These are phyloP conservation scores for Cnemophilus loriae DNA, from an alignment of 2,113 vertebrate species.

Conservation along the genomic window DNA sequence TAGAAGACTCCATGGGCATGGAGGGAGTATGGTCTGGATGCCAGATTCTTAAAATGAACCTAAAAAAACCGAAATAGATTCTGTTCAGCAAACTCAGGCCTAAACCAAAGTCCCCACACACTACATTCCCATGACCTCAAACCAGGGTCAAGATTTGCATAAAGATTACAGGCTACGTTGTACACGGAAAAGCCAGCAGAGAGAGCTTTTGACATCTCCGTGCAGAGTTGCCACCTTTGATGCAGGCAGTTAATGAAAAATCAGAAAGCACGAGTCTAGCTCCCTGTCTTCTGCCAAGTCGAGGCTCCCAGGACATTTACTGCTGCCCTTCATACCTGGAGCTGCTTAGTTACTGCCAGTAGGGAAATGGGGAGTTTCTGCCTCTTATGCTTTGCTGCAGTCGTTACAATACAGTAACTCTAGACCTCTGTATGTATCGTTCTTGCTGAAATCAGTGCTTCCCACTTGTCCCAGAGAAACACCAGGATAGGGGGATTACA, in stretches of 20 bases:
- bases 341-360: background rate
- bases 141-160: background rate
- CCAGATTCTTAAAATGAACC: constrained; percentile 92
- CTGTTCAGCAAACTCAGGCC: background rate
- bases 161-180: background rate
- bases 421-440: background rate
- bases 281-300: background rate
- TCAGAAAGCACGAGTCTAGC: background rate
- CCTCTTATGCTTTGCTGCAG: background rate
- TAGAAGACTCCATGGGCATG: constrained; percentile 93
- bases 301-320: background rate
- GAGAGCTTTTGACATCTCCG: background rate
- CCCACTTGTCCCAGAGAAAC: background rate
- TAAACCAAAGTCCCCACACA: background rate
- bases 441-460: background rate
- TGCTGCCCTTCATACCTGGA: background rate
- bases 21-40: constrained; percentile 85
- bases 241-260: background rate
- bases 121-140: background rate
- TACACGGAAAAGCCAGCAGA: background rate
- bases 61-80: background rate
- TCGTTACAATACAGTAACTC: rapidly evolving
- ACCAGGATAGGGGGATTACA: background rate
- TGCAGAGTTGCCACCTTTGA: background rate
- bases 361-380: background rate